Evolutionary conservation across 2,888 invertebrate genomes (phyloP).

Genomic region (Clitarchus hookeri): DNA sequence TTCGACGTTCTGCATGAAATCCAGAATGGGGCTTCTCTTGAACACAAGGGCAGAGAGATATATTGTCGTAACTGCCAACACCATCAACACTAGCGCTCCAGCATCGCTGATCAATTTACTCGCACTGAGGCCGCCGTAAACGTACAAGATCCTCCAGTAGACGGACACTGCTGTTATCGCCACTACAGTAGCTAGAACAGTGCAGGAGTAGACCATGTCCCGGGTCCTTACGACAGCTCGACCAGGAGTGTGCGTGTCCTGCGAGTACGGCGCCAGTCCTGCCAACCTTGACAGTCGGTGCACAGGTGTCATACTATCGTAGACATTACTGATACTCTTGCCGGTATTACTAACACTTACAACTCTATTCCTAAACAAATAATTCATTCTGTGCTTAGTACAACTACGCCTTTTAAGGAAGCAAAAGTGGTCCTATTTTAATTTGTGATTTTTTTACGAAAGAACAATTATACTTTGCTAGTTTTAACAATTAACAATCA

Average conservation of each 20-base stretch:
- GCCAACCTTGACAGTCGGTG: neutral
- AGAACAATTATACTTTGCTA: neutral
- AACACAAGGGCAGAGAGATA: neutral
- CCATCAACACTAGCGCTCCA: neutral
- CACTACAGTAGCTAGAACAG: neutral
- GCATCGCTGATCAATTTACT: neutral
- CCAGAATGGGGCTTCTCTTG: neutral
- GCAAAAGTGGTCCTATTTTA: neutral
- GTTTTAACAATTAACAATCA: neutral
- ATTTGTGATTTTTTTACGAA: neutral
- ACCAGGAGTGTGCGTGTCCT: neutral
- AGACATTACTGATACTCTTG: neutral
- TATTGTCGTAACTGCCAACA: neutral
- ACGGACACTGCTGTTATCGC: neutral
- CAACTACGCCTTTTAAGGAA: neutral
- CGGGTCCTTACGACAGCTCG: neutral
- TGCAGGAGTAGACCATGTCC: neutral
- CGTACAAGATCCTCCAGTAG: neutral
- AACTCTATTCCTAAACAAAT: too few relatives aligned
- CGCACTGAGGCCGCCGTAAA: neutral
- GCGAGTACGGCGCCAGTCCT: too few relatives aligned
- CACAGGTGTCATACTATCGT: neutral
- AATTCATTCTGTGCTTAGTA: too few relatives aligned
- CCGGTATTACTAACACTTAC: neutral
- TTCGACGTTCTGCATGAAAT: neutral